Conservation (phyloP, 2,888 invertebrate species). For the Harpagoxenus sublaevis region DNA sequence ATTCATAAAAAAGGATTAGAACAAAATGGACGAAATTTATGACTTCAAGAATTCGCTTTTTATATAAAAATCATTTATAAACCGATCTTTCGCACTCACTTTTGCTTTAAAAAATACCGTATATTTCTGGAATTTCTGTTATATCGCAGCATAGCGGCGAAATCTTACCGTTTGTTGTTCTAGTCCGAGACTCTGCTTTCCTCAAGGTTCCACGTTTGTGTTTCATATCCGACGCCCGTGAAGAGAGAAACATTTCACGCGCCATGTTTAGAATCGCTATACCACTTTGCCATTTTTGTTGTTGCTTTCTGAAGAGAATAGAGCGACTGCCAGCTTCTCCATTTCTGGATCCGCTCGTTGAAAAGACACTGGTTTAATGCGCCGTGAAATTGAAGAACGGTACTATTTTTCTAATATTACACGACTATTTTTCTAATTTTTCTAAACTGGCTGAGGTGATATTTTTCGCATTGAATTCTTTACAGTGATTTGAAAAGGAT, state of each 20-base stretch:
- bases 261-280: slow-evolving; percentile 38
- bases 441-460: too few relatives aligned
- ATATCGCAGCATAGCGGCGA: background rate
- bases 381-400: background rate
- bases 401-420: background rate
- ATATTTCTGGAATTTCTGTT: background rate
- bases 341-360: background rate
- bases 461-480: too few relatives aligned
- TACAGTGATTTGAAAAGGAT: too few relatives aligned
- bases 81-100: background rate
- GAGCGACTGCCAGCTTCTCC: background rate
- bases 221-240: background rate
- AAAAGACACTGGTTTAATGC: background rate
- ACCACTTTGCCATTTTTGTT: slow-evolving; percentile 20
- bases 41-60: background rate
- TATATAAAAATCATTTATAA: background rate
- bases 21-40: background rate
- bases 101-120: too few relatives aligned
- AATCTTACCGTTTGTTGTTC: slow-evolving; percentile 15
- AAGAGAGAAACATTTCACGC: slow-evolving; percentile 23
- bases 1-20: background rate
- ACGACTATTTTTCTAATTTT: too few relatives aligned
- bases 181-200: background rate
- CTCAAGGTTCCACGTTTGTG: background rate
- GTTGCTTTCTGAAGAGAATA: slow-evolving; percentile 24